Percentiles rank a stretch among this genome's conserved stretches.
Conservation (phyloP, 1,140 invertebrate species). For the Drosophila tsacasi region DNA sequence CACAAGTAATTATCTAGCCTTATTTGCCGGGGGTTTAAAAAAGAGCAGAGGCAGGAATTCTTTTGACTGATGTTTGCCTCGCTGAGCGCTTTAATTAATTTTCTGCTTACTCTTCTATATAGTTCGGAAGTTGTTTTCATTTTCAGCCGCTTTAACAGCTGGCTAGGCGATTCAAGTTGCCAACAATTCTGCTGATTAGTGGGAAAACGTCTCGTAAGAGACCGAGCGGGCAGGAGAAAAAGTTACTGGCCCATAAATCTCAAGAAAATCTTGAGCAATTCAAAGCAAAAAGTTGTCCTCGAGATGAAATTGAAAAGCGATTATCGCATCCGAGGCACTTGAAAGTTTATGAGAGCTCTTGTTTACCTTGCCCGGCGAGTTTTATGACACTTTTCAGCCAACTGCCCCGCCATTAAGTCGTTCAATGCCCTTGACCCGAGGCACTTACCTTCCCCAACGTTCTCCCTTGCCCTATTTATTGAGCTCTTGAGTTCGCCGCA, state of each 20-base stretch:
- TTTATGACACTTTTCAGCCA: slow-evolving; percentile 41
- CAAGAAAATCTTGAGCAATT: slow-evolving; percentile 4
- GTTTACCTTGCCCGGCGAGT: slow-evolving; percentile 21
- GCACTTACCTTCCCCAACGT: slow-evolving; percentile 35
- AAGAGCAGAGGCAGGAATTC: not conserved
- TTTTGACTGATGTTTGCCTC: slow-evolving; percentile 11
- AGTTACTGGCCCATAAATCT: slow-evolving; percentile 35
- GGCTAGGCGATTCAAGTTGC: slow-evolving; percentile 44
- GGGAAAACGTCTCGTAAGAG: slow-evolving; percentile 2
- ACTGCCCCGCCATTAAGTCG: slow-evolving; percentile 16
- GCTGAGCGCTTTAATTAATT: slow-evolving; percentile 1
- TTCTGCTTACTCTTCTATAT: slow-evolving; percentile 7
- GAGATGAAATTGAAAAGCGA: slow-evolving; percentile 41
- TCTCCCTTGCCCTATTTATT: slow-evolving; percentile 3
- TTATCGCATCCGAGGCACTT: slow-evolving; percentile 24
- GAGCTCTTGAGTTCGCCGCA: slow-evolving; percentile 26
- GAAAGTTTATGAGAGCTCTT: slow-evolving; percentile 34
- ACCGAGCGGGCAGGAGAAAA: not conserved
- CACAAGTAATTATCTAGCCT: not conserved
- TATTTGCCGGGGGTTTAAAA: not conserved
- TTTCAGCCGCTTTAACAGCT: slow-evolving; percentile 9
- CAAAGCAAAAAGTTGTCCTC: slow-evolving; percentile 18
- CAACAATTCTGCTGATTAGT: slow-evolving; percentile 50
- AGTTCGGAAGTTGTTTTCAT: slow-evolving; percentile 38
- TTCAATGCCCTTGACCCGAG: slow-evolving; percentile 32